These are phyloP conservation scores for Telmatherina bonti DNA, from an alignment of 2,797 vertebrate genomes.

Conservation along the genomic window DNA sequence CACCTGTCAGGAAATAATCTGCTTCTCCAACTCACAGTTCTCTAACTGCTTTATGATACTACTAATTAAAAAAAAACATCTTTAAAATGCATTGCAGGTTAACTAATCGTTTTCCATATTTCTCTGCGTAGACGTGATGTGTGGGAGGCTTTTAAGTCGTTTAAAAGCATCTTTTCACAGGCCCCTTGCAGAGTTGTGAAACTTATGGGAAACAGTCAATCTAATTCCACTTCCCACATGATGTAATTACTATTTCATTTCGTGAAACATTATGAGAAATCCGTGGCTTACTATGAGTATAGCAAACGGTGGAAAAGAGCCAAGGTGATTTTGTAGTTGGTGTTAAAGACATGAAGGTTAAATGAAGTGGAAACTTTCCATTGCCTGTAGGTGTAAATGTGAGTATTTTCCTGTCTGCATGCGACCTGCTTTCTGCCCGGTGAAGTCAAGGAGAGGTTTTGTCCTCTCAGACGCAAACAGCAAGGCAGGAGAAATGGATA, in stretches of 20 bases:
- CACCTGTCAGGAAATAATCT: background rate
- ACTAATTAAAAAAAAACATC: background rate
- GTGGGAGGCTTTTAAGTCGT: conserved; percentile 6
- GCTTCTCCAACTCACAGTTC: no score
- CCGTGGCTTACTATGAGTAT: conserved; percentile 7
- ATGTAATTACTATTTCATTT: conserved; percentile 24
- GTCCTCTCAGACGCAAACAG: conserved; percentile 16
- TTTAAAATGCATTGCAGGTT: background rate
- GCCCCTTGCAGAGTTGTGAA: background rate
- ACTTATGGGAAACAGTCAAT: conserved; percentile 9
- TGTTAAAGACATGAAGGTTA: background rate
- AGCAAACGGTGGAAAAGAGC: background rate
- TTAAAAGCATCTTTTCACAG: conserved; percentile 10
- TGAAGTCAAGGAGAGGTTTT: conserved; percentile 23
- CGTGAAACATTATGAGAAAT: conserved; percentile 20
- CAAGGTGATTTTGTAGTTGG: conserved; percentile 8
- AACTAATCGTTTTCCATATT: background rate
- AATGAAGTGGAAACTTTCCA: conserved; percentile 34
- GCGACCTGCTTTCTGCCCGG: conserved; percentile 1
- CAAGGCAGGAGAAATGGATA: conserved; percentile 30
- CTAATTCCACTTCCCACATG: conserved; percentile 14
- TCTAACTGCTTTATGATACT: no score
- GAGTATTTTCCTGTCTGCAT: conserved; percentile 22
- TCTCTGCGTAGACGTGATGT: background rate
- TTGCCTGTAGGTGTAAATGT: conserved; percentile 19